Base-by-base conservation (phyloP, 2,113 vertebrate genomes). In the Triplophysa tibetana region DNA sequence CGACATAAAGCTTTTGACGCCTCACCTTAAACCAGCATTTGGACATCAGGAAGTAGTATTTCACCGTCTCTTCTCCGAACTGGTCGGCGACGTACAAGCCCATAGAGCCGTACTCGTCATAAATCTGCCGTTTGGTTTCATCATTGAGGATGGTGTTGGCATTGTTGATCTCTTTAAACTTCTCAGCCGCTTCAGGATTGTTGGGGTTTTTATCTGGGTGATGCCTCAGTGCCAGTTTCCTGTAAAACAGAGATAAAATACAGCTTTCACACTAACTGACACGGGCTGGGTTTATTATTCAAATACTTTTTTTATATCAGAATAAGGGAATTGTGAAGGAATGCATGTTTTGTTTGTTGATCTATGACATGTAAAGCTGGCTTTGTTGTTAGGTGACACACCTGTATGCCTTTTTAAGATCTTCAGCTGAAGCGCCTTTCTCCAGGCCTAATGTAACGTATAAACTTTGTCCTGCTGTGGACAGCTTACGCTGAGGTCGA, bases 1-100 rank as follows among this genome's bases (percentile, higher is more conserved):
- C 8, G 16, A 38, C 9, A 66, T 6, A 43, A 23, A 3, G 52
- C 60, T 8, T 13, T 38, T 29, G 24, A n/a, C n/a, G 8, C 26
- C 90, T 85, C 87, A 96, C 97, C 96, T 96, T 95, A 89, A 98
- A 97, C 96, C 96, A 98, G 85, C 95, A 96, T 81, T 94, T 96
- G 83, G 93, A 93, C 89, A 92, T 87, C 17, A 94, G 91, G 90
- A 95, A 96, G 83, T 98, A 95, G 79, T 94, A 93, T 73, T 89
- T 94, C 83, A 95, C 94, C 0, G 92, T 93, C 0, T 96, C 95
- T 0, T 97, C 94, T 0, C 96, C 97, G 1, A 96, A 95, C 89
- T 96, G 95, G 81, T 98, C 95, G 0, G 95, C 93, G 65, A 95
- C 84, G 1, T 96, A 96, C 41, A 98, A 93, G 0, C 97, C 96